Evolutionary conservation across 35 echinoderm and acorn worm genomes (phyloP).

Genomic region (Hemicentrotus pulcherrimus): DNA sequence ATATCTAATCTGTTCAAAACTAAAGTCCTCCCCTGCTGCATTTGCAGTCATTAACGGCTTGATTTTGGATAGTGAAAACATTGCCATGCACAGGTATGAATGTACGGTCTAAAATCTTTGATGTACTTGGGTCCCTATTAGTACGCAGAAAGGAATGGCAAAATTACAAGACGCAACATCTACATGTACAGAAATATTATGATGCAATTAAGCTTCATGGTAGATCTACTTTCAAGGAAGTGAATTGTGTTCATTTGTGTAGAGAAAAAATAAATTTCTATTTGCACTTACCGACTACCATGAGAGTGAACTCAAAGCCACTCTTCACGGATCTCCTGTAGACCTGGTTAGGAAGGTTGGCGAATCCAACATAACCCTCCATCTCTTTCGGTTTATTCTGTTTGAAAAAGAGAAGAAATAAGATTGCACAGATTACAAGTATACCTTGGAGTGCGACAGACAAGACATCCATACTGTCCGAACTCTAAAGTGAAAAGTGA

Average conservation of each 20-base stretch:
- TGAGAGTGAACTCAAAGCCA: constrained; percentile 94
- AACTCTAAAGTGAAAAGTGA: background rate
- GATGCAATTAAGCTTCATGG: background rate
- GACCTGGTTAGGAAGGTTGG: constrained; percentile 92
- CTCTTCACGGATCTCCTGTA: constrained; percentile 86
- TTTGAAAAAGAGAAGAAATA: background rate
- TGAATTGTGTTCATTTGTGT: background rate
- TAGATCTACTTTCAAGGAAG: background rate
- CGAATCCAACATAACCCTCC: constrained; percentile 98
- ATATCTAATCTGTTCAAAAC: too few relatives aligned
- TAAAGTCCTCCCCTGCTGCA: too few relatives aligned
- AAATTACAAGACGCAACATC: background rate
- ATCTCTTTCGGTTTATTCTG: constrained; percentile 99
- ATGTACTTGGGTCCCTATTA: background rate
- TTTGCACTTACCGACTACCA: constrained; percentile 93
- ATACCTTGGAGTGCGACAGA: background rate
- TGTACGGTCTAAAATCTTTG: too few relatives aligned
- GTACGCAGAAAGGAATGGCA: background rate
- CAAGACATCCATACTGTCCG: background rate
- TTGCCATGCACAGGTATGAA: too few relatives aligned
- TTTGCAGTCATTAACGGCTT: too few relatives aligned
- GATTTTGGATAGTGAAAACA: too few relatives aligned
- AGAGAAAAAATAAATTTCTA: background rate
- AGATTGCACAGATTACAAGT: background rate
- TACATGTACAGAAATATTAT: background rate